Base-by-base conservation (phyloP, 2,797 vertebrate species). In the Characodon lateralis region DNA sequence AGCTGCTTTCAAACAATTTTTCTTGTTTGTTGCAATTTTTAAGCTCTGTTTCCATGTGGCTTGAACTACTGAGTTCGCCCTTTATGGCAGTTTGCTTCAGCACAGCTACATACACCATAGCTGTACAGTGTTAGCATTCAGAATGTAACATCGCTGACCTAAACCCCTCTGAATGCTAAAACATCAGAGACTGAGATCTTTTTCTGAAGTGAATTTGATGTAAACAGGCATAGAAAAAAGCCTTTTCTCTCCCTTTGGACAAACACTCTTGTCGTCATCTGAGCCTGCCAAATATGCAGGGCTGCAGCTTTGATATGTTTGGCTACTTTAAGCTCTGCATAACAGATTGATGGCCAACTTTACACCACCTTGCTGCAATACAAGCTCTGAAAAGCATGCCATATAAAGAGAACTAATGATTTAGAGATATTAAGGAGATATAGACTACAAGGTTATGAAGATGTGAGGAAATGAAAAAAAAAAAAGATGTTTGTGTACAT, bases 101-200 rank as follows among this genome's bases (percentile, higher is more conserved):
- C 74, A 83, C 65, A 80, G 65, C 78, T 26, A 78, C 35, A 56
- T 35, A 20, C 26, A 1, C 31, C 28, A 63, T 63, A 75, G 82
- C 80, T 88, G 89, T 88, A 86, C 72, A 0, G 74, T 85, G 90
- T 92, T 92, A 91, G 91, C 92, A 92, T 92, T 92, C 88, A 89
- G 81, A 83, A 69, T n/a, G 61, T 51, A 84, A 84, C 85, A 73
- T 78, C 18, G 84, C 88, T 86, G 88, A 89, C 89, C 90, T 77
- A 86, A 91, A 89, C 78, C 84, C 77, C 55, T 82, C 71, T 77
- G 84, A 89, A 87, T 87, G 81, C 77, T 75, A 82, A 89, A 83
- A 80, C 89, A 87, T 84, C 83, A 69, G 86, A 86, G 81, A 89
- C 70, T 10, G 66, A 26, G 24, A 48, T 24, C 41, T 89, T 91